Conservation (phyloP, 2,888 invertebrate species). For the Tubiluchus corallicola region DNA sequence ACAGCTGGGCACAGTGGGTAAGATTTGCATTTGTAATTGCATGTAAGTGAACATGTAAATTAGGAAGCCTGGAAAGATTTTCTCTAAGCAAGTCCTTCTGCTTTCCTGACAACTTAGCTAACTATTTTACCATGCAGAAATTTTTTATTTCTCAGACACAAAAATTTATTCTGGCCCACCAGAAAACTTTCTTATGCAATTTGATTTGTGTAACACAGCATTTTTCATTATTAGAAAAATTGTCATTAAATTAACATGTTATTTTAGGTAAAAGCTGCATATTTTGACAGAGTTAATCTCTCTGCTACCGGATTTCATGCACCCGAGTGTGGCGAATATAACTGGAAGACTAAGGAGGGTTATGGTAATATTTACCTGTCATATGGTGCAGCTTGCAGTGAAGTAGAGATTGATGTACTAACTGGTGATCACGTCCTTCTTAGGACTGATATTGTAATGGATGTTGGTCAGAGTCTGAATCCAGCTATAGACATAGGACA, state of each 20-base stretch:
- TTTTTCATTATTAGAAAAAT: too few relatives aligned
- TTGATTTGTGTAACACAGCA: too few relatives aligned
- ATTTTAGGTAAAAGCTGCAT: constrained; percentile 16
- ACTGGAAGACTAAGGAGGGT: neutral
- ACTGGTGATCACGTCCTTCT: constrained; percentile 25
- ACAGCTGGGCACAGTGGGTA: constrained; percentile 69
- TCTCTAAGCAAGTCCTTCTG: too few relatives aligned
- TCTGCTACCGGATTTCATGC: constrained; percentile 17
- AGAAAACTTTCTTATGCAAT: too few relatives aligned
- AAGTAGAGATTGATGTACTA: constrained; percentile 25
- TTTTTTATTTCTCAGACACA: too few relatives aligned
- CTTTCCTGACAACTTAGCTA: too few relatives aligned
- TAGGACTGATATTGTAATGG: constrained; percentile 21
- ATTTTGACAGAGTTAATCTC: constrained; percentile 14
- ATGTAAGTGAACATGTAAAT: too few relatives aligned
- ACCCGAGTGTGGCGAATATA: neutral
- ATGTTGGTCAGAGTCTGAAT: constrained; percentile 21
- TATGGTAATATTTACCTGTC: constrained; percentile 16
- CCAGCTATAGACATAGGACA: constrained; percentile 16
- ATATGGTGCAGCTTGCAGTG: constrained; percentile 20
- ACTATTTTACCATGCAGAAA: too few relatives aligned
- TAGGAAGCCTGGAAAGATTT: too few relatives aligned
- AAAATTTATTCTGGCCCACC: too few relatives aligned
- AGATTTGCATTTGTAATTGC: too few relatives aligned
- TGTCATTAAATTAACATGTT: too few relatives aligned